Evolutionary conservation across 1,140 invertebrate genomes (phyloP).

Genomic region (Microplitis demolitor): DNA sequence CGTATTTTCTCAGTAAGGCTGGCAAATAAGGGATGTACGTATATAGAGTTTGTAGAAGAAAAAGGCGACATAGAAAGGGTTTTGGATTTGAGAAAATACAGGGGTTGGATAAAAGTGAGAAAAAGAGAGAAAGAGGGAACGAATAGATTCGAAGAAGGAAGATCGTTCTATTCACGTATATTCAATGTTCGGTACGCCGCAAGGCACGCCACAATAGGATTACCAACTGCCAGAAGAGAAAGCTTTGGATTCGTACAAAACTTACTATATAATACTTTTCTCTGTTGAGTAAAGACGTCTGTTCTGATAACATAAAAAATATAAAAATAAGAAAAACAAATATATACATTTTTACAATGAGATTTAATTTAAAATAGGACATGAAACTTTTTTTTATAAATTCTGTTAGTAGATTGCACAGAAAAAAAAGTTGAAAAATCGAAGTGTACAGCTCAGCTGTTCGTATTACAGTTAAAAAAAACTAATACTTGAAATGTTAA

Average conservation of each 20-base stretch:
- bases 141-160: neutral
- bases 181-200: slow-evolving; percentile 3
- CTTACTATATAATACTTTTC: neutral
- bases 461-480: too few species aligned
- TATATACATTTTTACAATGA: too few species aligned
- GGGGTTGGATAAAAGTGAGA: neutral
- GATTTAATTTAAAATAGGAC: too few species aligned
- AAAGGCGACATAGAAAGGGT: too few species aligned
- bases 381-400: too few species aligned
- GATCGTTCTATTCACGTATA: neutral
- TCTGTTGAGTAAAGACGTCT: neutral
- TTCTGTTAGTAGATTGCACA: too few species aligned
- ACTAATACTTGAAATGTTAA: too few species aligned
- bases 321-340: neutral
- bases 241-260: neutral
- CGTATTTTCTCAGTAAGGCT: neutral
- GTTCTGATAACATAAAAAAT: neutral
- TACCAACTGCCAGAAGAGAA: neutral
- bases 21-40: neutral
- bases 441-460: too few species aligned
- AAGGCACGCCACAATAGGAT: slow-evolving; percentile 13
- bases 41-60: too few species aligned
- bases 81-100: too few species aligned
- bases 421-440: too few species aligned
- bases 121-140: neutral